Evolutionary conservation across 2,888 invertebrate genomes (phyloP).

Genomic region (Spilarctia lutea): DNA sequence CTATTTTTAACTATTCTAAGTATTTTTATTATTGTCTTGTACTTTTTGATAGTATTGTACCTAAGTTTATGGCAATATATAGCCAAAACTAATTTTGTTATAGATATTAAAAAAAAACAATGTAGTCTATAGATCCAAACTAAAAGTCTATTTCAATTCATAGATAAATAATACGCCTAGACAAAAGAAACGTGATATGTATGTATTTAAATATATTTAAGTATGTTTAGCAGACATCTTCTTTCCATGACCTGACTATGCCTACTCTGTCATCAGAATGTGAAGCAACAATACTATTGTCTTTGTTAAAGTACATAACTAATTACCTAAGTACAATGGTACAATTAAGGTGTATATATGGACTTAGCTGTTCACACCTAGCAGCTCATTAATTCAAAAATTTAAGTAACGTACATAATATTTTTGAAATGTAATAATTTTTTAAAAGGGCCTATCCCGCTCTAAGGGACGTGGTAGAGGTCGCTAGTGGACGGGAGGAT

Average conservation of each 20-base stretch:
- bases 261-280: neutral
- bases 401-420: no score
- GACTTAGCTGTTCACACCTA: no score
- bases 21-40: conserved; percentile 31
- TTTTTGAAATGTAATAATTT: no score
- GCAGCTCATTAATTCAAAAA: no score
- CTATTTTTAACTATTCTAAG: conserved; percentile 43
- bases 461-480: no score
- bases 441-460: no score
- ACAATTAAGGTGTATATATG: no score
- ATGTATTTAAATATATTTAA: neutral
- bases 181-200: neutral
- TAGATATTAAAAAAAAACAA: conserved; percentile 29
- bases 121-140: neutral
- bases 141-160: neutral
- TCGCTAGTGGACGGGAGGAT: no score
- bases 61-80: conserved; percentile 33
- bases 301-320: no score
- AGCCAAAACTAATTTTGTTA: conserved; percentile 42
- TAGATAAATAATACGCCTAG: neutral
- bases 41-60: conserved; percentile 47
- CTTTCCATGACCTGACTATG: neutral
- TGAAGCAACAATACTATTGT: no score
- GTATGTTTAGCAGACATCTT: no score
- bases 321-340: no score